These are phyloP conservation scores for Ceraclea dissimilis DNA, from an alignment of 2,888 invertebrate genomes.

Conservation along the genomic window DNA sequence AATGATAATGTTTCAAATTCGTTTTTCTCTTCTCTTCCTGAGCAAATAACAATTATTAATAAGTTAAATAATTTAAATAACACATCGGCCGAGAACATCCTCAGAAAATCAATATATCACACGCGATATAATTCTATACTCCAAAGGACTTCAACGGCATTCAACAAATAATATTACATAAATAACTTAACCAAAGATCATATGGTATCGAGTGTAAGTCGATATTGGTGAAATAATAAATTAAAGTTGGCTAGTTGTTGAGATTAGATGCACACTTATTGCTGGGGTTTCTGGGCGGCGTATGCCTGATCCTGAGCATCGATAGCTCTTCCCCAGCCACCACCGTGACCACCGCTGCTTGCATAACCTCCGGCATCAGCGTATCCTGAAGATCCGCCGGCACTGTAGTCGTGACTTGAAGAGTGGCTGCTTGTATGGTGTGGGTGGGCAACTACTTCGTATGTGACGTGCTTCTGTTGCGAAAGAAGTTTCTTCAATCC, in stretches of 20 bases:
- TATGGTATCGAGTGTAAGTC: constrained; percentile 18
- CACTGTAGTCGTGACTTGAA: constrained; percentile 56
- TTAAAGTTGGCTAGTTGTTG: constrained; percentile 4
- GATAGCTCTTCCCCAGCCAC: constrained; percentile 71
- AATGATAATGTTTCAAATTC: constrained; percentile 22
- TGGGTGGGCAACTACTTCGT: constrained; percentile 80
- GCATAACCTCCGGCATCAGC: constrained; percentile 49
- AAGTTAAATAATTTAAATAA: constrained; percentile 22
- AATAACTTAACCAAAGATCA: constrained; percentile 14
- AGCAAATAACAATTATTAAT: constrained; percentile 24
- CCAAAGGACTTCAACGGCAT: constrained; percentile 3
- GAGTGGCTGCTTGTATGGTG: constrained; percentile 66
- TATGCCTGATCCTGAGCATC: constrained; percentile 74
- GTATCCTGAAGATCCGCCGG: constrained; percentile 45
- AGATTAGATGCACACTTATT: constrained; percentile 29
- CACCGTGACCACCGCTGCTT: constrained; percentile 41
- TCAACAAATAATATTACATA: constrained; percentile 17
- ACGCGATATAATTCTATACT: background rate
- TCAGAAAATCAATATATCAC: background rate
- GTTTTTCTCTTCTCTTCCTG: constrained; percentile 11
- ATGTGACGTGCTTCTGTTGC: constrained; percentile 79
- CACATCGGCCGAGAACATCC: background rate
- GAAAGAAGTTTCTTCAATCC: constrained; percentile 76
- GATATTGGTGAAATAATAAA: constrained; percentile 17
- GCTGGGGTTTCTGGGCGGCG: constrained; percentile 63